Conservation (phyloP, 2,113 vertebrate genomes). For the Manacus vitellinus region DNA sequence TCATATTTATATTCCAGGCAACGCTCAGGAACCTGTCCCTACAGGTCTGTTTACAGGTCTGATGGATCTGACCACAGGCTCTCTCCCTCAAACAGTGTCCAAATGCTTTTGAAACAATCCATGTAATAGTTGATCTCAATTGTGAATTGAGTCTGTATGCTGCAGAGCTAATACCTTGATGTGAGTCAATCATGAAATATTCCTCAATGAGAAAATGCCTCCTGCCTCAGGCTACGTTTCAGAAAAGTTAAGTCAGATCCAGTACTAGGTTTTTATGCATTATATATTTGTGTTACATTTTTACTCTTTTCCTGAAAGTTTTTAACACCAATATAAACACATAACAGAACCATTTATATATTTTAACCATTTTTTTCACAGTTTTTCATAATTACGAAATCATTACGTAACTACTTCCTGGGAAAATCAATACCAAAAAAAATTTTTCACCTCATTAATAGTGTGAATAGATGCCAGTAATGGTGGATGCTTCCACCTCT, state of each 20-base stretch:
- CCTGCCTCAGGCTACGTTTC: background rate
- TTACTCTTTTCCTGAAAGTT: background rate
- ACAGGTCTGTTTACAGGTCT: background rate
- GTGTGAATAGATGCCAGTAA: background rate
- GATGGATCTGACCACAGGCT: background rate
- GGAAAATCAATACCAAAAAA: background rate
- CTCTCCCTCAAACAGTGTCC: background rate
- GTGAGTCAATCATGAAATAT: background rate
- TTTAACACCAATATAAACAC: background rate
- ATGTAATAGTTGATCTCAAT: background rate
- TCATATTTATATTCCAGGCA: background rate
- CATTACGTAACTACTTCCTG: background rate
- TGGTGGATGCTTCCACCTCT: background rate
- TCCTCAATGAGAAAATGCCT: background rate
- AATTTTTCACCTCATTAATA: background rate
- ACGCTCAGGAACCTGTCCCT: background rate
- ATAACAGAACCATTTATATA: rapidly evolving
- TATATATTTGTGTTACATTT: background rate
- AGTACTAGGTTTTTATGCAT: background rate
- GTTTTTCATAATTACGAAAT: background rate
- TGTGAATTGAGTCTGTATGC: background rate
- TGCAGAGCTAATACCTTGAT: background rate
- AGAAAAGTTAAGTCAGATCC: background rate
- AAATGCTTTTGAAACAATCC: background rate
- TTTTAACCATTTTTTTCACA: background rate